Conservation (phyloP, 2,113 vertebrate species). For the Lethenteron camtschaticum region DNA sequence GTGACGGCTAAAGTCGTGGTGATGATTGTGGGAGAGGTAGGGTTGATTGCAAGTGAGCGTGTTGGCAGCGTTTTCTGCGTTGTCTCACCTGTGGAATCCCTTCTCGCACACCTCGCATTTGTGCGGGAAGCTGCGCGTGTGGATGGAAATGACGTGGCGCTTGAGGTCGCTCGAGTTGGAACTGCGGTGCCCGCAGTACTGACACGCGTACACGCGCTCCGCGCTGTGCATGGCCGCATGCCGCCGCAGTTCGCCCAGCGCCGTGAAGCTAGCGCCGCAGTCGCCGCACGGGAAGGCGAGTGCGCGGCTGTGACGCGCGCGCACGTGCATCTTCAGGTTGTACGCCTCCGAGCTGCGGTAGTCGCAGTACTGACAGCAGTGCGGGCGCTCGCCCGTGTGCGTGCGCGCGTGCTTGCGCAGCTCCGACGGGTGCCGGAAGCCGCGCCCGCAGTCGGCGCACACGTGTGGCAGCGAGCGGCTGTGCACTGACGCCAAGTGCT, state of each 20-base stretch:
- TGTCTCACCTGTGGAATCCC: constrained; percentile 53
- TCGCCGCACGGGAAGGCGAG: constrained; percentile 61
- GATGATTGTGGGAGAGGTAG: no score
- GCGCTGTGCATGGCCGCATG: constrained; percentile 70
- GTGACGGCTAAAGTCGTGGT: no score
- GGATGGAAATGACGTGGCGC: constrained; percentile 88
- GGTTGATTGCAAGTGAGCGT: no score
- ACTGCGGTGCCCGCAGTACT: constrained; percentile 91
- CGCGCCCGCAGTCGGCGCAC: constrained; percentile 84
- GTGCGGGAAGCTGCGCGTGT: constrained; percentile 95
- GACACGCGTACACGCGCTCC: constrained; percentile 78
- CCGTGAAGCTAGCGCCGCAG: constrained; percentile 32
- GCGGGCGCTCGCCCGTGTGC: constrained; percentile 84
- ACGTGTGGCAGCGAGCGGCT: constrained; percentile 97
- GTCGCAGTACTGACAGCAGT: constrained; percentile 78
- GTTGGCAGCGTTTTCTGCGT: no score
- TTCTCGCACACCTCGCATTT: constrained; percentile 87
- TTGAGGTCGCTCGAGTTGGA: constrained; percentile 97
- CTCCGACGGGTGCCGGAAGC: constrained; percentile 89
- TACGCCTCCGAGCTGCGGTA: constrained; percentile 88
- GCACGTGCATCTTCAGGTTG: constrained; percentile 88
- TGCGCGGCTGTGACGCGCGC: constrained; percentile 89
- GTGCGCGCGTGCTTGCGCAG: constrained; percentile 96
- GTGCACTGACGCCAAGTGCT: constrained; percentile 78
- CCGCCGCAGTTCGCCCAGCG: constrained; percentile 76